Percentiles rank a stretch among this genome's conserved stretches.
These are phyloP conservation scores for Sebastes alutus DNA, from an alignment of 2,797 vertebrate species.

Conservation along the genomic window DNA sequence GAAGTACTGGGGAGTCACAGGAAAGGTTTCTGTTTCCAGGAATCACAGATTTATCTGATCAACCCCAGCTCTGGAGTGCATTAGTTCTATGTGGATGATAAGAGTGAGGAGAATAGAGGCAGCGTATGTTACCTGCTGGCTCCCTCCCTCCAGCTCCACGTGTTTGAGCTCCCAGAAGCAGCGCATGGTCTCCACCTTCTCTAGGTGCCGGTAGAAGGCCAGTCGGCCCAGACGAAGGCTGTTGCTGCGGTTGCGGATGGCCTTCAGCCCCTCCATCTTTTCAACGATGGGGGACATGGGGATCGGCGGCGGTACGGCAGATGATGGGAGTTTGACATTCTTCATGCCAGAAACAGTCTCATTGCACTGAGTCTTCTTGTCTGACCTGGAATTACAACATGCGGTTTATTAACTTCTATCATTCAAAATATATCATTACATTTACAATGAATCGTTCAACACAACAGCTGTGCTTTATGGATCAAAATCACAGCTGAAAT, in stretches of 20 bases:
- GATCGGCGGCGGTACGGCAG: constrained; percentile 68
- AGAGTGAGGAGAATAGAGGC: not conserved
- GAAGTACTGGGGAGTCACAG: not conserved
- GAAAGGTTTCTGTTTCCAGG: not conserved
- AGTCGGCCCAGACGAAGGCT: constrained; percentile 79
- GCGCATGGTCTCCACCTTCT: constrained; percentile 87
- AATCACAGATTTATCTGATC: not conserved
- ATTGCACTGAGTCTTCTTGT: constrained; percentile 48
- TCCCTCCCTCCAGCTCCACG: constrained; percentile 68
- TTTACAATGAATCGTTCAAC: not conserved
- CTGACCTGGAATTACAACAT: constrained; percentile 60
- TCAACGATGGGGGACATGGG: constrained; percentile 83
- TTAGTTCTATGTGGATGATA: not conserved
- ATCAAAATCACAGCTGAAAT: not conserved
- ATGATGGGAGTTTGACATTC: constrained; percentile 47
- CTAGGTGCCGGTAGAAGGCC: constrained; percentile 86
- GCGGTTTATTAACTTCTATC: not conserved
- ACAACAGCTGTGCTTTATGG: not conserved
- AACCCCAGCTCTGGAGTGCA: not conserved
- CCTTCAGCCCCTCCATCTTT: constrained; percentile 85
- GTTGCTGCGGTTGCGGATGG: constrained; percentile 79
- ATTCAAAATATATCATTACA: not conserved
- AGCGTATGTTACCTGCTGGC: constrained; percentile 61
- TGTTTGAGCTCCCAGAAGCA: constrained; percentile 88
- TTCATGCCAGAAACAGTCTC: constrained; percentile 71